Conservation (phyloP, 2,797 vertebrate genomes). For the Furcifer pardalis region DNA sequence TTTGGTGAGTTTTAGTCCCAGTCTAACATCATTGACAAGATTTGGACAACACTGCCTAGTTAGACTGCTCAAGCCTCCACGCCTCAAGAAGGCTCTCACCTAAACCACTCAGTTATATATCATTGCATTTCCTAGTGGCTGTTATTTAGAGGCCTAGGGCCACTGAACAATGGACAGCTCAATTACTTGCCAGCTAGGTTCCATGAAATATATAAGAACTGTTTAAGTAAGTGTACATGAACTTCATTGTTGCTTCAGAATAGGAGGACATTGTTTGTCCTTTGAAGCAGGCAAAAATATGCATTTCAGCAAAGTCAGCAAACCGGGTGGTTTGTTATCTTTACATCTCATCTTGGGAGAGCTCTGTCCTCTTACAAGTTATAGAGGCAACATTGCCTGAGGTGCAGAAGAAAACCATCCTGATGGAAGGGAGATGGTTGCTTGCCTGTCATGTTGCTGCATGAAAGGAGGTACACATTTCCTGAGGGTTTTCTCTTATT, state of each 20-base stretch:
- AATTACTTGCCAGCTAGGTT: too few relatives aligned
- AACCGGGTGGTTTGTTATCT: slow-evolving; percentile 40
- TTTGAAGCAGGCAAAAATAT: slow-evolving; percentile 54
- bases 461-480: slow-evolving; percentile 48
- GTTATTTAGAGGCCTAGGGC: background rate
- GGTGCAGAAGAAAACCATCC: slow-evolving; percentile 24
- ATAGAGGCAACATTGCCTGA: slow-evolving; percentile 48
- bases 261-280: slow-evolving; percentile 30
- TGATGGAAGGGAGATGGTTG: slow-evolving; percentile 26
- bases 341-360: slow-evolving; percentile 58
- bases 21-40: too few relatives aligned
- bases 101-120: too few relatives aligned
- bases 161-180: background rate
- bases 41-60: too few relatives aligned
- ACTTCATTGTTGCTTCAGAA: background rate
- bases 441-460: slow-evolving; percentile 58
- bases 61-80: too few relatives aligned
- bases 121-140: background rate
- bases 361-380: slow-evolving; percentile 54
- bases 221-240: background rate
- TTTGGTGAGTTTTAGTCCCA: too few relatives aligned
- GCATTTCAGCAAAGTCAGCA: slow-evolving; percentile 43
- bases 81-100: too few relatives aligned
- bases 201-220: background rate
- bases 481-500: slow-evolving; percentile 12